Conservation (phyloP, 2,888 invertebrate species). For the Cantharis nigra region DNA sequence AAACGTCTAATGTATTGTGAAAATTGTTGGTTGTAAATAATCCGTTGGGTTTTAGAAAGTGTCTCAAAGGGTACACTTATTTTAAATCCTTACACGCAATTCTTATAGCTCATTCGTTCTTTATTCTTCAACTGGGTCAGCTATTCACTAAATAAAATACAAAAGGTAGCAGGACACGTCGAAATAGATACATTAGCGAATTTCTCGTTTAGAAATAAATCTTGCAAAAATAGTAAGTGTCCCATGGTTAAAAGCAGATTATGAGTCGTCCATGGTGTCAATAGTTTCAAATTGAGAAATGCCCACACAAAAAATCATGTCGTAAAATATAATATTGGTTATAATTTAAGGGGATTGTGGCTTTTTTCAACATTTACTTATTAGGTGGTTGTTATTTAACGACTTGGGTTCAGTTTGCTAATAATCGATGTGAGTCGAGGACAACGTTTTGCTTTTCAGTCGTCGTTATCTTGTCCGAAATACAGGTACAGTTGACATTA, state of each 20-base stretch:
- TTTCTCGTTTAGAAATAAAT: constrained; percentile 10
- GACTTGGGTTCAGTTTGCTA: constrained; percentile 28
- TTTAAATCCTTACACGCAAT: constrained; percentile 32
- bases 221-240: background rate
- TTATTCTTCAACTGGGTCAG: constrained; percentile 33
- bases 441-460: constrained; percentile 38
- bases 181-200: constrained; percentile 29
- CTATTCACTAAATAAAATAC: constrained; percentile 19
- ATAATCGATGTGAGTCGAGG: constrained; percentile 31
- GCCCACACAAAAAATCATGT: constrained; percentile 14
- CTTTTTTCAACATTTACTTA: constrained; percentile 28
- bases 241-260: constrained; percentile 2
- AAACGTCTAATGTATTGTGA: constrained; percentile 22
- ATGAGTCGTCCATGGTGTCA: constrained; percentile 5
- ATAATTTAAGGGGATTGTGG: constrained; percentile 21
- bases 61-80: constrained; percentile 35
- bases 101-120: constrained; percentile 27
- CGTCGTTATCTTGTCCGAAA: constrained; percentile 36
- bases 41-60: constrained; percentile 34
- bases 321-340: constrained; percentile 20
- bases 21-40: constrained; percentile 35
- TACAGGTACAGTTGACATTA: constrained; percentile 46
- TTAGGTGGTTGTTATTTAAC: constrained; percentile 28
- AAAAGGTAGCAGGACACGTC: constrained; percentile 22
- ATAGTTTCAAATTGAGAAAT: constrained; percentile 11